phyloP scores from a whole-genome alignment of 2,113 vertebrate species.

The Forbesichthys papilliferus region DNA sequence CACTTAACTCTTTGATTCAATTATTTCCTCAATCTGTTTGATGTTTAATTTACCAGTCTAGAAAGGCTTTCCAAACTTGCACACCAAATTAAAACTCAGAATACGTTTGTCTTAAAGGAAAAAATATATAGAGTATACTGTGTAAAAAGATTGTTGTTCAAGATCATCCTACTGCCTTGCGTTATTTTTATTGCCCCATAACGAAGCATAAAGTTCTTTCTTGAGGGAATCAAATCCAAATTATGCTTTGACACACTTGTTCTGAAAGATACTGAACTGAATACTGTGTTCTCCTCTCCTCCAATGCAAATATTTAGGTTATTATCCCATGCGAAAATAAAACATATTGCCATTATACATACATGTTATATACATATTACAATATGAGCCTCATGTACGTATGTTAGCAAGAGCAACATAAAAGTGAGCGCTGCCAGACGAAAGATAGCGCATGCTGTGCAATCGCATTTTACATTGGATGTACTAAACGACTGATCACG shows the following conservation, averaged over 20 bases:
- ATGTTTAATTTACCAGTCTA: background rate
- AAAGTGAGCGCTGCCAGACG: too few relatives aligned
- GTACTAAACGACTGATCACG: too few relatives aligned
- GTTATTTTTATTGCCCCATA: background rate
- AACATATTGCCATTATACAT: too few relatives aligned
- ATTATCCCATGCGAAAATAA: too few relatives aligned
- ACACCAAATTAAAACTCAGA: background rate
- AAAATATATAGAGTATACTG: background rate
- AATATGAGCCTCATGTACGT: too few relatives aligned
- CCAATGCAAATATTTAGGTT: background rate
- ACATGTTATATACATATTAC: too few relatives aligned
- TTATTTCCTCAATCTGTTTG: conserved; percentile 1
- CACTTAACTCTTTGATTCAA: background rate
- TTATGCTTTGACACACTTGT: background rate
- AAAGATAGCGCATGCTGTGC: too few relatives aligned
- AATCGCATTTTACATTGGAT: too few relatives aligned
- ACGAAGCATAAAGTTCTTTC: background rate
- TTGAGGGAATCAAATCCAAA: background rate
- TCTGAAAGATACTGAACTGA: background rate
- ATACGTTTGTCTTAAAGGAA: background rate
- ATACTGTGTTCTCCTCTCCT: conserved; percentile 2
- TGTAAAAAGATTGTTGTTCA: background rate
- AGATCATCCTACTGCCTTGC: too few relatives aligned
- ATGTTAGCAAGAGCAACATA: too few relatives aligned
- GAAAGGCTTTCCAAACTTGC: background rate